These are phyloP conservation scores for Polypterus bichir DNA, from an alignment of 2,113 vertebrate species.

Conservation along the genomic window DNA sequence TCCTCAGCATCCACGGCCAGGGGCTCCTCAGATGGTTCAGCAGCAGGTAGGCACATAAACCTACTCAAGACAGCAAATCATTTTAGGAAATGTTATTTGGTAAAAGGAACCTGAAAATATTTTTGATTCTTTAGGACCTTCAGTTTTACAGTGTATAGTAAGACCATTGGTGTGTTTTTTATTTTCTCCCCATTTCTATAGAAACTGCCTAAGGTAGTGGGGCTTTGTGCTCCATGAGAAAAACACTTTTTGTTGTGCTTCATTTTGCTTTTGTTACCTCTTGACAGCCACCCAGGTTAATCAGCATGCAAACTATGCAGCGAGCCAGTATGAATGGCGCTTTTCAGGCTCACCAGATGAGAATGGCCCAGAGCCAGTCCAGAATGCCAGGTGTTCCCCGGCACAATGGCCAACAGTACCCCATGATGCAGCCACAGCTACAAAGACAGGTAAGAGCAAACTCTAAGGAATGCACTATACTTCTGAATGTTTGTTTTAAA, in stretches of 20 bases:
- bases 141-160: too few relatives aligned
- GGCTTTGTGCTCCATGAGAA: too few relatives aligned
- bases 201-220: too few relatives aligned
- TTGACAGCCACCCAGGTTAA: conserved; percentile 88
- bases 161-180: too few relatives aligned
- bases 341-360: conserved; percentile 87
- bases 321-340: conserved; percentile 84
- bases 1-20: conserved; percentile 65
- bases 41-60: conserved; percentile 58
- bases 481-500: too few relatives aligned
- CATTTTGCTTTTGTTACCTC: conserved; percentile 22
- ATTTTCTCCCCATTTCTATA: too few relatives aligned
- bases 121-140: too few relatives aligned
- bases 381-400: conserved; percentile 76
- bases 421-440: conserved; percentile 94
- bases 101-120: too few relatives aligned
- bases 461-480: conserved; percentile 48
- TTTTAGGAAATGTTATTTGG: too few relatives aligned
- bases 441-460: conserved; percentile 88
- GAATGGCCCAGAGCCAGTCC: conserved; percentile 67
- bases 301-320: conserved; percentile 92
- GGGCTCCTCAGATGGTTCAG: conserved; percentile 67
- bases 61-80: background rate
- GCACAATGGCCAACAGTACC: conserved; percentile 82
- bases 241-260: too few relatives aligned